Percentiles rank a stretch among this genome's conserved stretches.
These are phyloP conservation scores for Thysanoteuthis rhombus DNA, from an alignment of 2,888 invertebrate species.

Conservation along the genomic window DNA sequence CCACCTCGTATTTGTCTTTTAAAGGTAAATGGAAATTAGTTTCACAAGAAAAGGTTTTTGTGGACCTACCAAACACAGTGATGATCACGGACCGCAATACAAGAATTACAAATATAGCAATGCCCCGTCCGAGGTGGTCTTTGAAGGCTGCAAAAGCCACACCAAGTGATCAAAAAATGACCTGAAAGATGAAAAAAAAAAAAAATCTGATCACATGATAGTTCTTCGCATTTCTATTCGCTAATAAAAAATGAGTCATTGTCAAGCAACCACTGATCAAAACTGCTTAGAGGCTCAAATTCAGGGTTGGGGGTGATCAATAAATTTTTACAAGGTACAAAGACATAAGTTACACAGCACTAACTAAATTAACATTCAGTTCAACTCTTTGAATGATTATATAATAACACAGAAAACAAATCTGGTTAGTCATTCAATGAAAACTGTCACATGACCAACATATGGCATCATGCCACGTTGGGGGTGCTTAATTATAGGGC, in stretches of 20 bases:
- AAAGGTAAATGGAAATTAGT: not conserved
- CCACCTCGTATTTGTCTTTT: not conserved
- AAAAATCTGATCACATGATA: not conserved
- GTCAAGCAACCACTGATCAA: not conserved
- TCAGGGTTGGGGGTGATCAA: too few relatives aligned
- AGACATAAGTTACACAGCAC: too few relatives aligned
- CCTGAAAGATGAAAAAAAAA: not conserved
- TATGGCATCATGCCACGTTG: too few relatives aligned
- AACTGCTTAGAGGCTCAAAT: not conserved
- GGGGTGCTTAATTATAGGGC: too few relatives aligned
- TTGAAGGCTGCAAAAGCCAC: conserved; percentile 77
- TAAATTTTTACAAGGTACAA: too few relatives aligned
- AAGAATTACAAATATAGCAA: conserved; percentile 84
- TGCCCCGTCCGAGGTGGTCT: conserved; percentile 81
- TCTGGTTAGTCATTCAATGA: too few relatives aligned
- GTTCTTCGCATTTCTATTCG: too few relatives aligned
- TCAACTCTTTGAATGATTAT: too few relatives aligned
- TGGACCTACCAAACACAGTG: conserved; percentile 66
- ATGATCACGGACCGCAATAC: conserved; percentile 78
- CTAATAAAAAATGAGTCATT: not conserved
- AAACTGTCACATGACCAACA: too few relatives aligned
- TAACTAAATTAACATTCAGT: too few relatives aligned
- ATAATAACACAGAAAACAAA: too few relatives aligned
- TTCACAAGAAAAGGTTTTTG: not conserved
- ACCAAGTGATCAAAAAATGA: conserved; percentile 35